Evolutionary conservation across 1,140 invertebrate species (phyloP).

Genomic region (Oncopeltus fasciatus): DNA sequence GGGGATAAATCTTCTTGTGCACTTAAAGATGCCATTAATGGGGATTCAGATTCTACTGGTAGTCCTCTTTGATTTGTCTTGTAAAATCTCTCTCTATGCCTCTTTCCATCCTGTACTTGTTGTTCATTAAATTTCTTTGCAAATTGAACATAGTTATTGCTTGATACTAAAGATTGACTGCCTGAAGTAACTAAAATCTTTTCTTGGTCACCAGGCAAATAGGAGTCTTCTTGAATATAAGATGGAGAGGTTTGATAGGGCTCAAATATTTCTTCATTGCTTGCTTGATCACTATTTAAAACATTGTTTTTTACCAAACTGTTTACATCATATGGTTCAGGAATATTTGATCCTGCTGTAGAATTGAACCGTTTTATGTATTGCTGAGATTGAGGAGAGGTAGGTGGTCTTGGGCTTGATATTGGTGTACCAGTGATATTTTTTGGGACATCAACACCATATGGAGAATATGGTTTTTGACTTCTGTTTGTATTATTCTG

Average conservation of each 20-base stretch:
- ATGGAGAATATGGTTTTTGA: slow-evolving; percentile 27
- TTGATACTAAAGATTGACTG: slow-evolving; percentile 27
- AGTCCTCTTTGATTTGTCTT: neutral
- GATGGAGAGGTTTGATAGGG: neutral
- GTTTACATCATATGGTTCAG: slow-evolving; percentile 22
- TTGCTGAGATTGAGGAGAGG: neutral
- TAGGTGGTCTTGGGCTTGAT: neutral
- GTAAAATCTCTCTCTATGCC: neutral
- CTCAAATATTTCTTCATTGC: slow-evolving; percentile 12
- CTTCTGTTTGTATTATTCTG: slow-evolving; percentile 34
- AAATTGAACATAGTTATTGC: slow-evolving; percentile 30
- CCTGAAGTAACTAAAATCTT: slow-evolving; percentile 23
- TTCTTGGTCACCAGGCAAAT: slow-evolving; percentile 20
- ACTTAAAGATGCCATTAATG: neutral
- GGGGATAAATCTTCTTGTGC: slow-evolving; percentile 2
- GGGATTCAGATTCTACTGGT: neutral
- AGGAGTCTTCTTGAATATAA: neutral
- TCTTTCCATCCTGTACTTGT: neutral
- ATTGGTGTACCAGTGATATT: slow-evolving; percentile 17
- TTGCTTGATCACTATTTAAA: neutral
- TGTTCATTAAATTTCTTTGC: slow-evolving; percentile 3
- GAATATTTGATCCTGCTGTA: neutral
- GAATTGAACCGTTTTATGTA: neutral
- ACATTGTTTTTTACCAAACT: slow-evolving; percentile 11
- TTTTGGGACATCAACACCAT: slow-evolving; percentile 29